Evolutionary conservation across 2,797 vertebrate species (phyloP), one percentile per base, ranked within the genome.

Genomic region (Natrix natrix): DNA sequence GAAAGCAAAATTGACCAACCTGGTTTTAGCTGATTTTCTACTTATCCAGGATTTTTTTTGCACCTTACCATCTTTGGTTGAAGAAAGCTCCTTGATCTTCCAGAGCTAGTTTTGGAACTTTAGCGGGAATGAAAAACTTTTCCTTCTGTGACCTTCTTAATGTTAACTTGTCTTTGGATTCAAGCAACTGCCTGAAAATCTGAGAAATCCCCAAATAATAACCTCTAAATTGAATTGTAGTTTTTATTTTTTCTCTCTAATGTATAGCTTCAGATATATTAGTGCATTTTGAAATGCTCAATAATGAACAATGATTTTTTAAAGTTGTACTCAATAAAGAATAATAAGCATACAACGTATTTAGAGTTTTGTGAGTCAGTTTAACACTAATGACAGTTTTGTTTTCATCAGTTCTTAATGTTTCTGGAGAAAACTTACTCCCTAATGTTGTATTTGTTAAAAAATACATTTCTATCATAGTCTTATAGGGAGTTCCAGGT

Each of bases 341-440:
- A 94, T 74, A 94, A 89, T 83, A 93, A 91, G 87, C 94, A 66
- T 94, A 0, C 56, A 91, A 87, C 57, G 26, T 26, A 54, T 43
- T 93, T 89, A 78, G 1, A 83, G 32, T 93, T 48, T 32, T 94
- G 94, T 93, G 59, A 5, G 32, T 96, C 91, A 90, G 55, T 93
- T 93, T 78, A 8, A 96, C 91, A 90, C 16, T 87, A 86, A 61
- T 61, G 61, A 66, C 89, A 92, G 8, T 57, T 93, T 95, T 91
- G 86, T 95, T 93, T 92, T 94, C 0, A 93, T 90, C 0, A 87
- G 88, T 92, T 88, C 94, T 89, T 92, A 97, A 43, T 94, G 93
- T 28, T 95, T 88, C 92, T 96, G 97, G 96, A 95, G 91, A 92
- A 96, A 90, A 93, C 94, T 78, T 94, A 94, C 93, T 97, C 96